Evolutionary conservation across 2,797 vertebrate genomes (phyloP), one percentile per base, ranked within the genome.

Genomic region (Typhlichthys subterraneus): DNA sequence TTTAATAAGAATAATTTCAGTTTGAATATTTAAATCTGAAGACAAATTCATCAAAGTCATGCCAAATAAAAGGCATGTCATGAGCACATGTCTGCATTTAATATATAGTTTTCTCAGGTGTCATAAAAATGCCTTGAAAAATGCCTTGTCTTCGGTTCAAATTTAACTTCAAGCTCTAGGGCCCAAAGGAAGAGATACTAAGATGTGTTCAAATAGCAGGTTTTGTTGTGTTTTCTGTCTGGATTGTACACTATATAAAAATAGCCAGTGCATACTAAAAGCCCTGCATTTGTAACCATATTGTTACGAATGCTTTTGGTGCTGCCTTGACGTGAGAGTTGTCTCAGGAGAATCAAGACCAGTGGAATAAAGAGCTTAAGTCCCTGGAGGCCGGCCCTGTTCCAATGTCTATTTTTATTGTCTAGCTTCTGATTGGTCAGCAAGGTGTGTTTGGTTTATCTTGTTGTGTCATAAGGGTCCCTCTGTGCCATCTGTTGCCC

Each of bases 401-500:
- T 81, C 84, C 60, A 49, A 70, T 63, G 72, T 88, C 84, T 89
- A 86, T 91, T 93, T 90, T 90, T 89, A 89, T 65, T 70, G 61
- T 70, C 73, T 61, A 72, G 68, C 53, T 66, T 80, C 80, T 82
- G 84, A 91, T 88, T 92, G 88, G 89, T 77, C 81, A 73, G 70
- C 52, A 80, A 88, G 73, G 81, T 85, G 86, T 82, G 54, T 60
- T 64, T 54, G 69, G 65, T 62, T 73, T 51, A 79, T 87, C 74
- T 67, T 82, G 70, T 87, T 83, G 82, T 86, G 87, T 87, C 84
- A 85, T 86, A 76, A 91, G 53, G 54, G 89, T 89, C 78, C 74
- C 81, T 87, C 75, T 77, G 78, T 80, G 81, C 92, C 92, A 93
- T 93, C 92, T 93, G 92, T 89, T 80, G 78, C 75, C 77, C 84